These are phyloP conservation scores for Eurytoma adleriae DNA, from an alignment of 2,888 invertebrate genomes.

Conservation along the genomic window DNA sequence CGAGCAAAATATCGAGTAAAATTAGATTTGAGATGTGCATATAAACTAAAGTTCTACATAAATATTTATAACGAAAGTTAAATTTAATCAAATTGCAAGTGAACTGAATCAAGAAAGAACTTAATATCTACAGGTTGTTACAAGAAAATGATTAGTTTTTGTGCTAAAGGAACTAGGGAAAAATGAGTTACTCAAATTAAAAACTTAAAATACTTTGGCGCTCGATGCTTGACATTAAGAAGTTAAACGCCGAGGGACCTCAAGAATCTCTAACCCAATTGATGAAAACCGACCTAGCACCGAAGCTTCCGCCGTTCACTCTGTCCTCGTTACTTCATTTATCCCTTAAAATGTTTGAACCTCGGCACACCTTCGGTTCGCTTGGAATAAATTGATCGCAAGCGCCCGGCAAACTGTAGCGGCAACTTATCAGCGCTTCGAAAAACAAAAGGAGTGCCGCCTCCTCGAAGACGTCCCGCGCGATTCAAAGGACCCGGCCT, in stretches of 20 bases:
- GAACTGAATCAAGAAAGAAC: too few relatives aligned
- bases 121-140: too few relatives aligned
- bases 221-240: neutral
- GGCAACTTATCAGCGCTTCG: constrained; percentile 36
- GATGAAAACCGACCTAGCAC: neutral
- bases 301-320: neutral
- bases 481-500: constrained; percentile 56
- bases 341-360: constrained; percentile 43
- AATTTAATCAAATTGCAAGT: too few relatives aligned
- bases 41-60: too few relatives aligned
- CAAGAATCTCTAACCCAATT: constrained; percentile 21
- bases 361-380: constrained; percentile 13
- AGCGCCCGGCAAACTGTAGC: constrained; percentile 24
- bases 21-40: too few relatives aligned
- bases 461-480: constrained; percentile 60
- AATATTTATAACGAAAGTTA: too few relatives aligned
- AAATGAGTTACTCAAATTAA: too few relatives aligned
- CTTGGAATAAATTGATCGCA: constrained; percentile 45
- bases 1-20: too few relatives aligned
- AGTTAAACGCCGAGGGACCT: neutral
- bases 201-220: too few relatives aligned
- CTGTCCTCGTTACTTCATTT: constrained; percentile 1
- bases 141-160: too few relatives aligned
- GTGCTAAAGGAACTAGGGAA: too few relatives aligned
- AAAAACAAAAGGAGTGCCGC: constrained; percentile 69